Percentiles rank a stretch among this genome's conserved stretches.
phyloP scores from a whole-genome alignment of 2,797 vertebrate species.

The Ctenosaura bakeri region DNA sequence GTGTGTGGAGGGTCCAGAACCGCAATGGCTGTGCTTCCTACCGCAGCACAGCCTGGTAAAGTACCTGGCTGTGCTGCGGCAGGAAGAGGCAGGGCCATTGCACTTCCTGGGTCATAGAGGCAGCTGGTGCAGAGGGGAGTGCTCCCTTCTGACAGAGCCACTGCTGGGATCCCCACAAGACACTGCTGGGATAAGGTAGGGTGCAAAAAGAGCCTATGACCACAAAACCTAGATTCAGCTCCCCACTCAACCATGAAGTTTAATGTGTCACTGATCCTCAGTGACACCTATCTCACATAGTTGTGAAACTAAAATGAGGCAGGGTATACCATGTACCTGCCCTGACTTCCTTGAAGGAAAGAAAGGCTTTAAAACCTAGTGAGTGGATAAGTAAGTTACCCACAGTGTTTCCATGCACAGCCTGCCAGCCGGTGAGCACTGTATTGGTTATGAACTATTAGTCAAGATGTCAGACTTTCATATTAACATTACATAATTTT shows the following conservation, averaged over 20 bases:
- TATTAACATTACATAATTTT: conserved; percentile 15
- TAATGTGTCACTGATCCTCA: background rate
- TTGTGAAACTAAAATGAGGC: background rate
- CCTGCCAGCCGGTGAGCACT: background rate
- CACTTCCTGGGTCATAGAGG: too few species aligned
- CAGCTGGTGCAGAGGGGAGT: too few species aligned
- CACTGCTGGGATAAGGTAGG: too few species aligned
- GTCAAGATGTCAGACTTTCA: background rate
- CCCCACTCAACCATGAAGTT: background rate
- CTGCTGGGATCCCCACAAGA: too few species aligned
- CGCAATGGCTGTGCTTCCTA: too few species aligned
- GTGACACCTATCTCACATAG: background rate
- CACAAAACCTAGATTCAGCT: background rate
- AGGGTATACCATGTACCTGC: too few species aligned
- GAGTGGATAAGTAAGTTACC: background rate
- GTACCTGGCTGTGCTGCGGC: too few species aligned
- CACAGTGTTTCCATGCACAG: background rate
- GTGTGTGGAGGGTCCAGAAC: too few species aligned
- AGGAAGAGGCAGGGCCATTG: too few species aligned
- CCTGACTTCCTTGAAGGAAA: background rate
- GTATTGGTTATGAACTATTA: background rate
- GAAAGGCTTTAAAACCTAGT: background rate
- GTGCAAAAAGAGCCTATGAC: too few species aligned
- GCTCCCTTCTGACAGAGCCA: too few species aligned
- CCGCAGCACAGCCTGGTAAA: too few species aligned